phyloP scores from a whole-genome alignment of 1,140 invertebrate genomes.

The Dolichoris vasculosae region DNA sequence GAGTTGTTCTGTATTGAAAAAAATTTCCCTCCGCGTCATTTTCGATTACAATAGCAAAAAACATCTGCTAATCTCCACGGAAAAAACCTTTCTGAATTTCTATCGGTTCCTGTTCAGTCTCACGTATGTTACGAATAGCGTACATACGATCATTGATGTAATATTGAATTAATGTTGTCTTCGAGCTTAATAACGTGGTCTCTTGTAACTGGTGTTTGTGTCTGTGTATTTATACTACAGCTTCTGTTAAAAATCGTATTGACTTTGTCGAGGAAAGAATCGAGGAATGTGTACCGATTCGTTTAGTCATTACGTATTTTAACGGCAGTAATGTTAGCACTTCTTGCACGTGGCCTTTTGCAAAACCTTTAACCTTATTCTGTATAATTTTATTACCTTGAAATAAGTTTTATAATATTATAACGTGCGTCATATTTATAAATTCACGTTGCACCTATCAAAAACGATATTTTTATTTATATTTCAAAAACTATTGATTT shows the following conservation, averaged over 20 bases:
- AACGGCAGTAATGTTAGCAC: constrained; percentile 46
- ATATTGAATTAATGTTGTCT: constrained; percentile 39
- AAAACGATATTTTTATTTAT: no score
- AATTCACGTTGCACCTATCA: no score
- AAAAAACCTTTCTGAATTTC: neutral
- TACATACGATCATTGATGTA: constrained; percentile 13
- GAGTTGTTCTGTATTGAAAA: neutral
- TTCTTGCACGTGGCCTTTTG: constrained; percentile 43
- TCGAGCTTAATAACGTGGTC: constrained; percentile 36
- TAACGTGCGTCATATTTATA: neutral
- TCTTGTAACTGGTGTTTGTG: constrained; percentile 45
- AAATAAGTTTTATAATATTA: neutral
- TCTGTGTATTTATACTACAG: constrained; percentile 36
- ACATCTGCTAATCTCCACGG: neutral
- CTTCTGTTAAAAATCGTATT: constrained; percentile 45
- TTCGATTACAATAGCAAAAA: neutral
- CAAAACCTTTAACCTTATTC: constrained; percentile 33
- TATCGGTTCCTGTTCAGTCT: constrained; percentile 20
- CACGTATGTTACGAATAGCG: neutral
- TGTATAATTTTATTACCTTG: constrained; percentile 4
- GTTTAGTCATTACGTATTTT: constrained; percentile 23
- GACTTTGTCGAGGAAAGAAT: neutral
- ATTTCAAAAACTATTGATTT: no score
- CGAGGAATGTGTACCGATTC: neutral
- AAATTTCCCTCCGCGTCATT: neutral